These are phyloP conservation scores for Scrobipalpa atriplicella DNA, from an alignment of 2,888 invertebrate genomes.

Conservation along the genomic window DNA sequence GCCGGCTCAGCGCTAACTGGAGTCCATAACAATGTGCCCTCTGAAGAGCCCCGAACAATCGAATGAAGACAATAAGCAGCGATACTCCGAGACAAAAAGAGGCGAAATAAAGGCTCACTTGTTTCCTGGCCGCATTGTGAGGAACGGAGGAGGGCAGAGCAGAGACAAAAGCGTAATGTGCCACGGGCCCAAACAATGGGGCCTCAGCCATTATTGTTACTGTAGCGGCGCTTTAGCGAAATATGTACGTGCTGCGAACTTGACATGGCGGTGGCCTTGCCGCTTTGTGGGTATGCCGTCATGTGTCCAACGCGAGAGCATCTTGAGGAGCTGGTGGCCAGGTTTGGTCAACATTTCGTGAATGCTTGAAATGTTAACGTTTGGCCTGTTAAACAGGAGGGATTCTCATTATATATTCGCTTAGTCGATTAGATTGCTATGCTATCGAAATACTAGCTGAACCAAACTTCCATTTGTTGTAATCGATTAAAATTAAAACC, in stretches of 20 bases:
- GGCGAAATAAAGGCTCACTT: conserved; percentile 84
- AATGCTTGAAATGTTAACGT: not conserved
- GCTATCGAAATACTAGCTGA: no score
- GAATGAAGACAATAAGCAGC: conserved; percentile 84
- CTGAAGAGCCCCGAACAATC: conserved; percentile 83
- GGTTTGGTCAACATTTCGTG: not conserved
- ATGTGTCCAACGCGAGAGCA: not conserved
- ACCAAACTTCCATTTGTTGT: no score
- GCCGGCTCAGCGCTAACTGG: conserved; percentile 79
- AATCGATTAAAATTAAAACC: no score
- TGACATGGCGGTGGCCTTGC: conserved; percentile 72
- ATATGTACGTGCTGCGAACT: conserved; percentile 76
- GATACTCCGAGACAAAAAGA: conserved; percentile 84
- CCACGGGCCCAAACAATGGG: conserved; percentile 82
- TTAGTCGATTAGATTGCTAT: no score
- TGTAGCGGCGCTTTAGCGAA: conserved; percentile 78
- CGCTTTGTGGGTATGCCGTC: conserved; percentile 39
- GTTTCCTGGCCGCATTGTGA: conserved; percentile 84
- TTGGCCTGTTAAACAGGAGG: no score
- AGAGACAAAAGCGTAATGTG: conserved; percentile 83
- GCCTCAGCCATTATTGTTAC: conserved; percentile 81
- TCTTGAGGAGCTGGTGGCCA: not conserved
- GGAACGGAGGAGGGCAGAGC: conserved; percentile 82
- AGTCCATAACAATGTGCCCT: conserved; percentile 82
- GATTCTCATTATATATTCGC: no score